Conservation (phyloP, 2,113 vertebrate species). For the Varanus komodoensis region DNA sequence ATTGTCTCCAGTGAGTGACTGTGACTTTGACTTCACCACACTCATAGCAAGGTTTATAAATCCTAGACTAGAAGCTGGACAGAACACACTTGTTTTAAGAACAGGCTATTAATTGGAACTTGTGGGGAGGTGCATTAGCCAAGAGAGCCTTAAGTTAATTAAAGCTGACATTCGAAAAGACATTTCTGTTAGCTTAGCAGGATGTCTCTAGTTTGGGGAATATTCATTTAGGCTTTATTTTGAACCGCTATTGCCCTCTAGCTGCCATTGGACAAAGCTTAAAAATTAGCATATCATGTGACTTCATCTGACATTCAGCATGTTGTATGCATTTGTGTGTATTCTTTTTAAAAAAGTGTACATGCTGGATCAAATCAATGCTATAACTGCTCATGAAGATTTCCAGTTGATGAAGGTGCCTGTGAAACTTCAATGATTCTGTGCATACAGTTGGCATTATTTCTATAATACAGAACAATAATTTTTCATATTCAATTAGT, state of each 20-base stretch:
- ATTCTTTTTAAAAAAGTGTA: not conserved
- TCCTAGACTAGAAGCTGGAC: not conserved
- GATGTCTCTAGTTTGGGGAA: not conserved
- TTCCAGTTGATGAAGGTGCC: not conserved
- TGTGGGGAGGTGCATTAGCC: not conserved
- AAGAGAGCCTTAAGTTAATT: conserved; percentile 35
- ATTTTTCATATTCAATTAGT: too few species aligned
- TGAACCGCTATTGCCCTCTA: conserved; percentile 58
- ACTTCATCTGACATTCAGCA: not conserved
- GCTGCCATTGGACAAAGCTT: conserved; percentile 23
- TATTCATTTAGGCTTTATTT: not conserved
- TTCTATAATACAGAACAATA: too few species aligned
- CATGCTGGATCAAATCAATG: not conserved
- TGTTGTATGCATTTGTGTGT: not conserved
- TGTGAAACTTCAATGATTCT: not conserved
- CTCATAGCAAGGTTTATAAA: not conserved
- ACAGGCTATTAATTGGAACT: not conserved
- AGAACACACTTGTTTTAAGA: conserved; percentile 32
- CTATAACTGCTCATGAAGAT: not conserved
- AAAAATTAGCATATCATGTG: not conserved
- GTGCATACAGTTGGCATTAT: not conserved
- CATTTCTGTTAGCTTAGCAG: conserved; percentile 24
- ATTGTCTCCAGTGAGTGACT: not conserved
- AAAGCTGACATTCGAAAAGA: conserved; percentile 27
- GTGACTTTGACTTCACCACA: not conserved